phyloP scores from a whole-genome alignment of 2,888 invertebrate species.

The Incurvaria masculella region DNA sequence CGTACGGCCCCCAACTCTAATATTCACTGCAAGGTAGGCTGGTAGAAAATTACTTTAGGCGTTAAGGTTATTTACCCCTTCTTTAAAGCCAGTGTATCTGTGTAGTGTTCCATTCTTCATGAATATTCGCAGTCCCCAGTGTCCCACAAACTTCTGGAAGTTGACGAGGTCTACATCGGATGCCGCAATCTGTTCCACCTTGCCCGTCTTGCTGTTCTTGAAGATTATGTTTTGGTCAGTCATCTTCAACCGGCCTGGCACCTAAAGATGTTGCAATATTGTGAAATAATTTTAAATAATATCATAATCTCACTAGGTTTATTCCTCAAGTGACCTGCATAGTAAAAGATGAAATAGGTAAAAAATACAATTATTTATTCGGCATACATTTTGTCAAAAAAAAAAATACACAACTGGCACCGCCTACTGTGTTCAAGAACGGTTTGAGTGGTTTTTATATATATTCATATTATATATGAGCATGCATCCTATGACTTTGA shows the following conservation, averaged over 20 bases:
- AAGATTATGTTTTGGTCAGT: conserved; percentile 88
- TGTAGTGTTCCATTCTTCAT: conserved; percentile 87
- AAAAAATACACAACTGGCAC: too few species aligned
- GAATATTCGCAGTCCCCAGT: conserved; percentile 86
- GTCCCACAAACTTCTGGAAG: conserved; percentile 89
- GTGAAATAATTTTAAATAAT: conserved; percentile 8
- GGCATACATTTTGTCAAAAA: background rate
- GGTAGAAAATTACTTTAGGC: too few species aligned
- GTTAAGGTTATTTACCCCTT: conserved; percentile 63
- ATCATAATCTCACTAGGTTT: conserved; percentile 4
- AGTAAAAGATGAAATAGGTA: conserved; percentile 5
- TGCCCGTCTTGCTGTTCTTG: conserved; percentile 95
- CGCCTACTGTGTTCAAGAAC: too few species aligned
- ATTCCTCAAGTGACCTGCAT: background rate
- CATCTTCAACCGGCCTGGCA: conserved; percentile 87
- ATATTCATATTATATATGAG: too few species aligned
- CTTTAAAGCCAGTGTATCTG: conserved; percentile 93
- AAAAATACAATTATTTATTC: background rate
- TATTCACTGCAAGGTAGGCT: too few species aligned
- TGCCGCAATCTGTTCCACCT: conserved; percentile 85
- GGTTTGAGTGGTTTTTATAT: too few species aligned
- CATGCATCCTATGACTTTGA: too few species aligned
- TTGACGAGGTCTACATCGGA: conserved; percentile 87
- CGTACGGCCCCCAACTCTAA: too few species aligned
- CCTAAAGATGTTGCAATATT: conserved; percentile 53